Conservation (phyloP, 2,797 vertebrate genomes). For the Thunnus albacares region DNA sequence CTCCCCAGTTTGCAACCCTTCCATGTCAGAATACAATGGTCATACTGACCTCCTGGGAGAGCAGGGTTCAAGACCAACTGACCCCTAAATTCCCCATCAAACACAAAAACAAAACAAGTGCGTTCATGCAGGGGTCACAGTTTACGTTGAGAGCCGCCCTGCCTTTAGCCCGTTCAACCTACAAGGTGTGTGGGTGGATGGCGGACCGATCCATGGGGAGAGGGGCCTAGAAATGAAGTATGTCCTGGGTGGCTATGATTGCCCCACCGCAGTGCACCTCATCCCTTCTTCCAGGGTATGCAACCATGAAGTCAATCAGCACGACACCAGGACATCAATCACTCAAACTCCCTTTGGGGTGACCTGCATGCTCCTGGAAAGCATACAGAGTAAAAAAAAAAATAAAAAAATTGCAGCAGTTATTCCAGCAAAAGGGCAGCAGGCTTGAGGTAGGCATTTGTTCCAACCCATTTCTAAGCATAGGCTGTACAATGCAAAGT, state of each 20-base stretch:
- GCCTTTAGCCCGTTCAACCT: conserved; percentile 73
- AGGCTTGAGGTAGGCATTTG: conserved; percentile 9
- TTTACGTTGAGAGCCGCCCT: conserved; percentile 39
- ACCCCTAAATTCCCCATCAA: conserved; percentile 75
- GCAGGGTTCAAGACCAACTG: conserved; percentile 64
- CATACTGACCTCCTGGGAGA: conserved; percentile 62
- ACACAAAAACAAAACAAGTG: conserved; percentile 70
- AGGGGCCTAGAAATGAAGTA: conserved; percentile 64
- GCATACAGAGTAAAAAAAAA: conserved; percentile 48
- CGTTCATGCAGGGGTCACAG: conserved; percentile 61
- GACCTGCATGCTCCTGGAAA: conserved; percentile 72
- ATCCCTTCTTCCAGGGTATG: conserved; percentile 80
- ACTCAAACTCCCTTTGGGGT: conserved; percentile 77
- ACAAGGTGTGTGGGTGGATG: conserved; percentile 66
- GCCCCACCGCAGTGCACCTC: conserved; percentile 61
- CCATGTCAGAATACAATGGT: conserved; percentile 61
- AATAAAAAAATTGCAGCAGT: neutral
- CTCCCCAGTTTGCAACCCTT: conserved; percentile 47
- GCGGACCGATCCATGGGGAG: conserved; percentile 58
- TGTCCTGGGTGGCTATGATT: conserved; percentile 69
- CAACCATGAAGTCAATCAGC: conserved; percentile 84
- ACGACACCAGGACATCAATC: conserved; percentile 81
- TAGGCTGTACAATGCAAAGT: conserved; percentile 24
- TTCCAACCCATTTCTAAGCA: conserved; percentile 38
- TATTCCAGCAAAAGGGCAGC: conserved; percentile 39